These are phyloP conservation scores for Aegypius monachus DNA, from an alignment of 2,113 vertebrate genomes.

Conservation along the genomic window DNA sequence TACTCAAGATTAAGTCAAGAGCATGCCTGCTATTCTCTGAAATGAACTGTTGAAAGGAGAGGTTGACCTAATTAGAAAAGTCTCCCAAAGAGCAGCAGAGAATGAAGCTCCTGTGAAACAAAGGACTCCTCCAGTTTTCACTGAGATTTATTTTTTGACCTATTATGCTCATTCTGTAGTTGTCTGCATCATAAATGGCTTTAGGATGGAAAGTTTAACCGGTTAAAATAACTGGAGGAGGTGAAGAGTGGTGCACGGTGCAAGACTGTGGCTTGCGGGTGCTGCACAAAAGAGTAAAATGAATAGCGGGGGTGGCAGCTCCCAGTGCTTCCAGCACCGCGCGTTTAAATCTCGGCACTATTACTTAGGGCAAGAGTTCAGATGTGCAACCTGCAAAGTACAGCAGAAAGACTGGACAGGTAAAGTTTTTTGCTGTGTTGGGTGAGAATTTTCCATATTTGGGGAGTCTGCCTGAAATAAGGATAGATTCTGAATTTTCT, in stretches of 20 bases:
- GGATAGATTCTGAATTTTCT: not conserved
- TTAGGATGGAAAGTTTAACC: not conserved
- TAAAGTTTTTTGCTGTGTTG: not conserved
- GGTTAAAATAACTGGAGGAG: not conserved
- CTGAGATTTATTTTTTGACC: not conserved
- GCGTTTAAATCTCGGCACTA: not conserved
- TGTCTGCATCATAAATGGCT: not conserved
- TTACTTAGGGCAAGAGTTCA: not conserved
- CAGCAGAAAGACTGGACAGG: not conserved
- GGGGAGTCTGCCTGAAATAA: not conserved
- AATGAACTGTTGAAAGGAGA: not conserved
- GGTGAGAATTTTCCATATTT: not conserved
- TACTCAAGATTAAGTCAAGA: conserved; percentile 1
- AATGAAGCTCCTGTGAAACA: not conserved
- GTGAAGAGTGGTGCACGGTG: not conserved
- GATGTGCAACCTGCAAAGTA: not conserved
- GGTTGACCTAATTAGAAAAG: conserved; percentile 48
- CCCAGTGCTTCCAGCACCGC: not conserved
- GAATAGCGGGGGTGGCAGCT: not conserved
- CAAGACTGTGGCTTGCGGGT: not conserved
- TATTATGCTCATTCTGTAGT: not conserved
- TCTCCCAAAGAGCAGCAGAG: not conserved
- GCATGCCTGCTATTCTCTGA: not conserved
- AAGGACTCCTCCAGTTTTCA: not conserved
- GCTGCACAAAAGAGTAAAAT: not conserved